Conservation (phyloP, 2,888 invertebrate genomes). For the Pantelozetes paolii region DNA sequence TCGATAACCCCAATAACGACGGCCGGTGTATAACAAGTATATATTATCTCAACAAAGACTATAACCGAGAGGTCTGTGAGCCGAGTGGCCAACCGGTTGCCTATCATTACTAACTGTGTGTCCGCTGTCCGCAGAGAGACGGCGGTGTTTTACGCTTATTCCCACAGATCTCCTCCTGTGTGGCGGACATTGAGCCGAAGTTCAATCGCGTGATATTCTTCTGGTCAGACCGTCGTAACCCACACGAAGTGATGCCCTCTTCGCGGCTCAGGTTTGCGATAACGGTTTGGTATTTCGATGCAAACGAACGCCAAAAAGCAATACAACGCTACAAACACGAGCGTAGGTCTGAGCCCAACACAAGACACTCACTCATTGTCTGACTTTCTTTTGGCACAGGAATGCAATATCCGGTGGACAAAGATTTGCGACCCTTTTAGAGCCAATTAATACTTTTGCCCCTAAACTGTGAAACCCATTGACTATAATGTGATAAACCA, state of each 20-base stretch:
- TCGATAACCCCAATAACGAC: conserved; percentile 94
- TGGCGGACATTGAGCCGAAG: conserved; percentile 83
- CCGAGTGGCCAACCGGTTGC: background rate
- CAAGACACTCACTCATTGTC: background rate
- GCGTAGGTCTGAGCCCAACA: conserved; percentile 25
- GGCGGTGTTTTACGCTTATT: conserved; percentile 89
- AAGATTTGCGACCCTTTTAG: conserved; percentile 32
- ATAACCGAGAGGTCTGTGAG: conserved; percentile 68
- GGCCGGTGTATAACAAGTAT: conserved; percentile 95
- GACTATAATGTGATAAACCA: too few relatives aligned
- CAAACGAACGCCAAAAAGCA: conserved; percentile 59
- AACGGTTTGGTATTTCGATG: conserved; percentile 87
- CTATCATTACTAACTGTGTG: too few relatives aligned
- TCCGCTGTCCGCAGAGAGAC: too few relatives aligned
- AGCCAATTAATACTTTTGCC: too few relatives aligned
- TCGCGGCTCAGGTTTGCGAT: conserved; percentile 62
- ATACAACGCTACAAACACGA: conserved; percentile 37
- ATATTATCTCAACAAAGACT: conserved; percentile 92
- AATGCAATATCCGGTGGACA: conserved; percentile 22
- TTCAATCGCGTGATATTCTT: conserved; percentile 92
- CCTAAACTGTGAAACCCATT: too few relatives aligned
- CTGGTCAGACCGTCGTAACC: conserved; percentile 95
- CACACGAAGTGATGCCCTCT: conserved; percentile 68
- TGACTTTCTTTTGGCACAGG: background rate
- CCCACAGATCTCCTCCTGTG: conserved; percentile 77